Conservation (phyloP, 2,113 vertebrate species). For the Larimichthys crocea region DNA sequence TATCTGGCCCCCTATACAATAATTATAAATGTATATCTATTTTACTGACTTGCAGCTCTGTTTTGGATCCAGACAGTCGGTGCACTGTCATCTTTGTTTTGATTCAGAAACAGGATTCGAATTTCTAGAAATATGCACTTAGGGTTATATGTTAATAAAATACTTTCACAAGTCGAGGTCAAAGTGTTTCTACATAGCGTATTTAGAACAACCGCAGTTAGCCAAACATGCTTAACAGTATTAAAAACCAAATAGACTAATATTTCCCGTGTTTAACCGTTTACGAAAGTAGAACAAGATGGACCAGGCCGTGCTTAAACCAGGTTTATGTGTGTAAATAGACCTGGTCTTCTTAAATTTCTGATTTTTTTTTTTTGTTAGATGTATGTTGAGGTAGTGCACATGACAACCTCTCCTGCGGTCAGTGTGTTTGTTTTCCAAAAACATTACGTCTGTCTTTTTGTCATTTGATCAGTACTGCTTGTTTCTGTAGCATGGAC, state of each 20-base stretch:
- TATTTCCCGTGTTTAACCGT: too few species aligned
- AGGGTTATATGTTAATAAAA: neutral
- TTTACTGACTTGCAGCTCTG: neutral
- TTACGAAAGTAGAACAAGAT: too few species aligned
- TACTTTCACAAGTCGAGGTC: neutral
- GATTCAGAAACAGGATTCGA: neutral
- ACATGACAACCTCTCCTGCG: too few species aligned
- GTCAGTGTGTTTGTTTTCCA: neutral
- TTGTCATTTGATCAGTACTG: neutral
- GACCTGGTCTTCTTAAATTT: too few species aligned
- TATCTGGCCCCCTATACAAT: too few species aligned
- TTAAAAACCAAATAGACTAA: too few species aligned
- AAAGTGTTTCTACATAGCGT: too few species aligned
- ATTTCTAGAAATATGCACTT: neutral
- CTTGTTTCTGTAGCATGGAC: neutral
- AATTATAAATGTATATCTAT: neutral
- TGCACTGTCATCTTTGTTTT: neutral
- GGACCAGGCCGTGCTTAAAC: neutral
- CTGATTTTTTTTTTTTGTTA: too few species aligned
- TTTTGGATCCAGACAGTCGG: neutral
- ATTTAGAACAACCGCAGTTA: too few species aligned
- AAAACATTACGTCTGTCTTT: neutral
- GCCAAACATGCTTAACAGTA: too few species aligned
- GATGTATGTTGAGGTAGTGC: neutral
- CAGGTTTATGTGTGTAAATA: neutral